phyloP scores from a whole-genome alignment of 2,113 vertebrate species.

The Dipodomys stephensi region DNA sequence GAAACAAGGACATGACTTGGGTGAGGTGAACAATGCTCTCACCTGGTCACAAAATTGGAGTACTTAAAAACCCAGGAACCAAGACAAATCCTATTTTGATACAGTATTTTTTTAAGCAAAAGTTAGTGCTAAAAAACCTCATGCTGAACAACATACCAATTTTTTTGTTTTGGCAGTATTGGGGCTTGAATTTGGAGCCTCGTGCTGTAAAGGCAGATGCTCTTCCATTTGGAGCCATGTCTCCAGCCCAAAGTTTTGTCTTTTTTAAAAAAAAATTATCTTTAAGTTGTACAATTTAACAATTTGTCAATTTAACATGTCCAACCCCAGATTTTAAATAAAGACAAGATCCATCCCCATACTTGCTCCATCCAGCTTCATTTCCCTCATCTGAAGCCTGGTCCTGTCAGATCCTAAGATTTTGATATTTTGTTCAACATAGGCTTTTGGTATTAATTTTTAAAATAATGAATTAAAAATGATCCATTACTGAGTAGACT shows the following conservation, averaged over 20 bases:
- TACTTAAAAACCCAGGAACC: conserved; percentile 21
- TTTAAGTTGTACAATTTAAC: no score
- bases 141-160: conserved; percentile 1
- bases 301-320: no score
- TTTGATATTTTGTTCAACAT: conserved; percentile 38
- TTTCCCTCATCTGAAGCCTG: not conserved
- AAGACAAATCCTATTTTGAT: conserved; percentile 41
- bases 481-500: not conserved
- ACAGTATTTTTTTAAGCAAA: not conserved
- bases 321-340: not conserved
- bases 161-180: no score
- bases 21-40: conserved; percentile 49
- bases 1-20: not conserved
- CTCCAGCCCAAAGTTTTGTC: no score
- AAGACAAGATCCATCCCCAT: not conserved
- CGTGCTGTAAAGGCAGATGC: no score
- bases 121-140: not conserved
- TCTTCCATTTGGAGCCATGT: no score
- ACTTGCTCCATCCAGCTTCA: not conserved
- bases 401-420: conserved; percentile 15
- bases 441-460: not conserved
- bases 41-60: conserved; percentile 5
- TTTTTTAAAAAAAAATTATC: no score
- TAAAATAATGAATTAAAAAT: not conserved
- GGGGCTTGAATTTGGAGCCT: no score